Conservation (phyloP, 2,888 invertebrate species). For the Cryptus viduatorius region DNA sequence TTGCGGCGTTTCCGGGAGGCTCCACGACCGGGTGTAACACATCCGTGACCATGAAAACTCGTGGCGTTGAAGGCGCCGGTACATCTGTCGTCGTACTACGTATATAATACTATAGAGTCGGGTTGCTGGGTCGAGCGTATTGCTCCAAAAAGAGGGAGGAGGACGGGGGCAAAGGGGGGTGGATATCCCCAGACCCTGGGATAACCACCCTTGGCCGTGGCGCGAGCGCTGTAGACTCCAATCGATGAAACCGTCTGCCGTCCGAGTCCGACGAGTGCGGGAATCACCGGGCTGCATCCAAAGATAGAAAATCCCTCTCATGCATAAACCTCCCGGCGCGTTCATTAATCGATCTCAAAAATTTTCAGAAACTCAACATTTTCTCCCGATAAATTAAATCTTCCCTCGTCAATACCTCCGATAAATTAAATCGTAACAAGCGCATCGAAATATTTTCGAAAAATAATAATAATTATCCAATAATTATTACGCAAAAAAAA, state of each 20-base stretch:
- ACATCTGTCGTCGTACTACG: slow-evolving; percentile 44
- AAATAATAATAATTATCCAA: not conserved
- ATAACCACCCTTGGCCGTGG: slow-evolving; percentile 71
- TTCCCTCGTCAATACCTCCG: not conserved
- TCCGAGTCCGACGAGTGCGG: slow-evolving; percentile 64
- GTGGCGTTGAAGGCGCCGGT: slow-evolving; percentile 27
- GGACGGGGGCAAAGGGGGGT: slow-evolving; percentile 36
- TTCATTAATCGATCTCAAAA: not conserved
- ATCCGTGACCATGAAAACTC: slow-evolving; percentile 64
- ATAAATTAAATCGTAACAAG: not conserved
- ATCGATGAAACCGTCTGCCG: slow-evolving; percentile 80
- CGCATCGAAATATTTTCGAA: not conserved
- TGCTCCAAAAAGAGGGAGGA: slow-evolving; percentile 7
- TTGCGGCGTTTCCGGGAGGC: slow-evolving; percentile 25
- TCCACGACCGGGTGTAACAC: slow-evolving; percentile 56
- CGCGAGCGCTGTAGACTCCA: slow-evolving; percentile 68
- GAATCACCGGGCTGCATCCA: slow-evolving; percentile 65
- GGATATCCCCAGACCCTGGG: slow-evolving; percentile 52
- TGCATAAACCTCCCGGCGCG: not conserved
- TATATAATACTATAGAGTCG: slow-evolving; percentile 1
- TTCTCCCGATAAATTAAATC: not conserved
- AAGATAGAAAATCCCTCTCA: slow-evolving; percentile 32
- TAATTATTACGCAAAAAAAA: not conserved
- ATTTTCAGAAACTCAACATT: not conserved
- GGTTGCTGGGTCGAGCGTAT: slow-evolving; percentile 61